Evolutionary conservation across 2,888 invertebrate genomes (phyloP).

Genomic region (Iselma pallidipennis): DNA sequence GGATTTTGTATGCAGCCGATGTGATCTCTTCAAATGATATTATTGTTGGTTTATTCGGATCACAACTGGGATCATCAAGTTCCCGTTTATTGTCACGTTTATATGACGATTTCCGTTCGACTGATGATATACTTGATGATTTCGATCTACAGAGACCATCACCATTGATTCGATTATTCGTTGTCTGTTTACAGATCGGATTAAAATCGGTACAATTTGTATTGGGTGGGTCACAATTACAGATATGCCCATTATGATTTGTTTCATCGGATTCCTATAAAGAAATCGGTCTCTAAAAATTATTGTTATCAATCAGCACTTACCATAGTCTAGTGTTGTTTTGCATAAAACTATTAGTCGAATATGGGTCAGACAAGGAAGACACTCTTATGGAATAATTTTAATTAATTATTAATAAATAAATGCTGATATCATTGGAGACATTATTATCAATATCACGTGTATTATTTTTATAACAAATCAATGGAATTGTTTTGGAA

Average conservation of each 20-base stretch:
- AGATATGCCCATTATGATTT: not conserved
- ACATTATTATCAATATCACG: not conserved
- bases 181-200: not conserved
- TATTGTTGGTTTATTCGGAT: conserved; percentile 69
- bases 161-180: no score
- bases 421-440: not conserved
- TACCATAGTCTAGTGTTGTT: not conserved
- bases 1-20: conserved; percentile 87
- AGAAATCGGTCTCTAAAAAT: not conserved
- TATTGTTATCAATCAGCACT: not conserved
- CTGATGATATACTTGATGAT: no score
- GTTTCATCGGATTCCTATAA: conserved; percentile 29
- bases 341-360: no score
- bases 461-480: not conserved
- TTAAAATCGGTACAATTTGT: not conserved
- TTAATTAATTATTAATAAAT: not conserved
- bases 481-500: not conserved
- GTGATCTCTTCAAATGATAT: conserved; percentile 86
- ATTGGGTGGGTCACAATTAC: not conserved
- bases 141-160: no score
- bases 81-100: not conserved
- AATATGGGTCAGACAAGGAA: no score
- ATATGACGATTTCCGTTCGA: not conserved
- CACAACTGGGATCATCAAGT: conserved; percentile 59
- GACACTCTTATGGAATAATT: no score